Conservation (phyloP, 2,797 vertebrate species). For the Syncerus caffer region DNA sequence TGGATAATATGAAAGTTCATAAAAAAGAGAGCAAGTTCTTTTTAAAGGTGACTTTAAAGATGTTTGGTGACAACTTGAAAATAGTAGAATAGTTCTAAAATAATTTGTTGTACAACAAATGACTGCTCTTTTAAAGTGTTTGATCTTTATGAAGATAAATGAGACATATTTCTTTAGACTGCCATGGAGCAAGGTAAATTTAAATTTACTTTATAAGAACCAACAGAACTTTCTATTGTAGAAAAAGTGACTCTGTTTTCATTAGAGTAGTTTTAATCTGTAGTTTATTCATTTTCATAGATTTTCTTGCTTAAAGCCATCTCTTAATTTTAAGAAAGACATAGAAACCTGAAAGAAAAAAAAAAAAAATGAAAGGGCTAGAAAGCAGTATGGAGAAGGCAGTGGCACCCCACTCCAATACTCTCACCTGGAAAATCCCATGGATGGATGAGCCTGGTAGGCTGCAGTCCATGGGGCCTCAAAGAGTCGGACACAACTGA, state of each 20-base stretch:
- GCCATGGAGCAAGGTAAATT: not conserved
- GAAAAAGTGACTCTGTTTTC: slow-evolving; percentile 20
- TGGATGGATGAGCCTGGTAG: not conserved
- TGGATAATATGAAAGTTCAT: not conserved
- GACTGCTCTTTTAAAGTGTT: not conserved
- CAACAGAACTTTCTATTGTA: not conserved
- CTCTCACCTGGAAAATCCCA: not conserved
- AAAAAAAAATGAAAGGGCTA: slow-evolving; percentile 24
- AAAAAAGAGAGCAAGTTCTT: not conserved
- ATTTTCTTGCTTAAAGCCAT: slow-evolving; percentile 25
- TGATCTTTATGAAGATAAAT: slow-evolving; percentile 53
- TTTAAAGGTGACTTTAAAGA: slow-evolving; percentile 30
- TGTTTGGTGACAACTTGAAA: not conserved
- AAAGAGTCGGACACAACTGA: accelerated
- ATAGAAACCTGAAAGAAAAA: not conserved
- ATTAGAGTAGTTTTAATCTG: slow-evolving; percentile 31
- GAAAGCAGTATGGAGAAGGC: not conserved
- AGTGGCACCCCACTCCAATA: not conserved
- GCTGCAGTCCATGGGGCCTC: not conserved
- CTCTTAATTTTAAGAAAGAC: slow-evolving; percentile 35
- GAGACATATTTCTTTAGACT: slow-evolving; percentile 27
- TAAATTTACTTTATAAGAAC: not conserved
- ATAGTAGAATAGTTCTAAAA: not conserved
- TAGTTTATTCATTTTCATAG: slow-evolving; percentile 12
- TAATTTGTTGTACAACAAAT: slow-evolving; percentile 20